These are phyloP conservation scores for Drosophila meridionalis DNA, from an alignment of 2,888 invertebrate species.

Conservation along the genomic window DNA sequence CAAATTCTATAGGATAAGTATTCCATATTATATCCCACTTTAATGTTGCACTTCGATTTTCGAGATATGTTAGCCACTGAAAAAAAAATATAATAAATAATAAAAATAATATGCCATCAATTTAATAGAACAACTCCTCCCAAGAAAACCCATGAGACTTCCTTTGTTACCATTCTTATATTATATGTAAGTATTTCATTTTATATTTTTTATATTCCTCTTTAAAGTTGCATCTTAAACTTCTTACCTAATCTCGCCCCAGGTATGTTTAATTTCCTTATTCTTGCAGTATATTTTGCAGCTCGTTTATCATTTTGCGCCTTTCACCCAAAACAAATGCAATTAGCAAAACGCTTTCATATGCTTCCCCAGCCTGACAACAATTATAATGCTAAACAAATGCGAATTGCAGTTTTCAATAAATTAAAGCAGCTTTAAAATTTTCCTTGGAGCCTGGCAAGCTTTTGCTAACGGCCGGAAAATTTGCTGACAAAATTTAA, in stretches of 20 bases:
- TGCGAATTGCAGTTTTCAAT: conserved; percentile 10
- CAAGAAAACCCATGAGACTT: no score
- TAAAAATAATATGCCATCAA: no score
- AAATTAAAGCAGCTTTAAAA: background rate
- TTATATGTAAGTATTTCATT: background rate
- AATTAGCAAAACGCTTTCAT: conserved; percentile 13
- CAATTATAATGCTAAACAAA: conserved; percentile 4
- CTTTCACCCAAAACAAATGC: conserved; percentile 1
- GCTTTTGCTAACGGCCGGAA: conserved; percentile 18
- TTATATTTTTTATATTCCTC: background rate
- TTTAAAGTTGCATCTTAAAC: background rate
- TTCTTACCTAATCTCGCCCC: background rate
- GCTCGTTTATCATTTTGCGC: background rate
- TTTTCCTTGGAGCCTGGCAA: conserved; percentile 2
- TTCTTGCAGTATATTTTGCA: background rate
- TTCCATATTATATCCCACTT: no score
- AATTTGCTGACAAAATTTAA: conserved; percentile 17
- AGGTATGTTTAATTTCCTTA: background rate
- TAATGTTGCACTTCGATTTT: no score
- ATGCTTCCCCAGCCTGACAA: background rate
- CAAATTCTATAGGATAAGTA: no score
- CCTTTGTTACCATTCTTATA: no score
- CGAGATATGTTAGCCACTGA: no score
- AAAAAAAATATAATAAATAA: no score
- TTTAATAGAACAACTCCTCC: background rate